Evolutionary conservation across 2,113 vertebrate species (phyloP).

Genomic region (Cyrtonyx montezumae): DNA sequence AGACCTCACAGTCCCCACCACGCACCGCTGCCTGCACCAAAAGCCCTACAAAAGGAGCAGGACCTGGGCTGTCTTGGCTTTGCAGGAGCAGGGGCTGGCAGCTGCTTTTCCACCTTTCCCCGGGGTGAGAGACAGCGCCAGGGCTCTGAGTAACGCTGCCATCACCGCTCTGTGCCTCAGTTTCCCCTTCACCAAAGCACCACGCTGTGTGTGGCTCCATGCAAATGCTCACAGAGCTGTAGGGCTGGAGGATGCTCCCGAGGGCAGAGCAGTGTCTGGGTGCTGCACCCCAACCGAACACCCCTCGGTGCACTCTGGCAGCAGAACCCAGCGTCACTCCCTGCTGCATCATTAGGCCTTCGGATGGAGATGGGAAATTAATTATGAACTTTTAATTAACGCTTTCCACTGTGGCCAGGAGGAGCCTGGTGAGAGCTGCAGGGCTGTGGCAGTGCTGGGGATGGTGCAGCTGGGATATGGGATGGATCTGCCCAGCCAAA

Average conservation of each 20-base stretch:
- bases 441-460: not conserved
- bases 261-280: conserved; percentile 12
- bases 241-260: not conserved
- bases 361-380: conserved; percentile 25
- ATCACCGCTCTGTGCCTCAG: not conserved
- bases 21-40: not conserved
- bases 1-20: not conserved
- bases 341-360: not conserved
- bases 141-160: conserved; percentile 40
- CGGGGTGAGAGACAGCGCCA: not conserved
- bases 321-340: not conserved
- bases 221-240: not conserved
- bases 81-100: not conserved
- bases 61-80: not conserved
- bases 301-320: fast-evolving
- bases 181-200: conserved; percentile 4
- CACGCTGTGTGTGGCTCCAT: not conserved
- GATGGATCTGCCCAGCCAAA: not conserved
- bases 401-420: not conserved
- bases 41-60: not conserved
- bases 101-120: not conserved
- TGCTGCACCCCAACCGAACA: not conserved
- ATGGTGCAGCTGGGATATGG: not conserved
- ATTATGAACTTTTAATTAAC: conserved; percentile 37
- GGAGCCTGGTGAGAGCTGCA: not conserved